Evolutionary conservation across 2,113 vertebrate genomes (phyloP).

Genomic region (Beaufortia kweichowensis): DNA sequence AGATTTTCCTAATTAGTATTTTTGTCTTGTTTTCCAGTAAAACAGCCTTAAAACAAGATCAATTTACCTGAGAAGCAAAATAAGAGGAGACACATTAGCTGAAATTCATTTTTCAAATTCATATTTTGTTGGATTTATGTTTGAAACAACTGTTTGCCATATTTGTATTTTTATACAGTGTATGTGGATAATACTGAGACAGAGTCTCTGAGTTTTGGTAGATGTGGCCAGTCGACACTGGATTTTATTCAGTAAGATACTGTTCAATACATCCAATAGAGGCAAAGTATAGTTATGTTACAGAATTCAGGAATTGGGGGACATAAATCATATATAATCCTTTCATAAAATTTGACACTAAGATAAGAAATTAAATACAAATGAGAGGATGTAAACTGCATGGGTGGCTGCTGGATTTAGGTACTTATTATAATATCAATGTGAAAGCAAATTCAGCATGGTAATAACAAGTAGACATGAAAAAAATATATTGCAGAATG

Average conservation of each 20-base stretch:
- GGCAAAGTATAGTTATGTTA: background rate
- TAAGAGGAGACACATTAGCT: too few relatives aligned
- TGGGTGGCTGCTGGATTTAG: slow-evolving; percentile 10
- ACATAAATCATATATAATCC: slow-evolving; percentile 45
- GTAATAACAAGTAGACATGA: slow-evolving; percentile 38
- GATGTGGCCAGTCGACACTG: too few relatives aligned
- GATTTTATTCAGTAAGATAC: too few relatives aligned
- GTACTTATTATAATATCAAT: slow-evolving; percentile 47
- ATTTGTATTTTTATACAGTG: too few relatives aligned
- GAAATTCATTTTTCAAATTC: too few relatives aligned
- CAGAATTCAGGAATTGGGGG: slow-evolving; percentile 34
- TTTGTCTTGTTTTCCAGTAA: background rate
- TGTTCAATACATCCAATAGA: too few relatives aligned
- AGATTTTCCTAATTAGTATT: background rate
- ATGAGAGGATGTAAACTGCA: slow-evolving; percentile 28
- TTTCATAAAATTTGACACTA: slow-evolving; percentile 38
- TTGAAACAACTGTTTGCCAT: background rate
- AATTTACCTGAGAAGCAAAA: background rate
- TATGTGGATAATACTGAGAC: too few relatives aligned
- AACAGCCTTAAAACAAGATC: background rate
- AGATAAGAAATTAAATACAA: slow-evolving; percentile 40
- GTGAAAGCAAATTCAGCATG: slow-evolving; percentile 47
- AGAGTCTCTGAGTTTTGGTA: too few relatives aligned
- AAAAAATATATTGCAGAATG: slow-evolving; percentile 53
- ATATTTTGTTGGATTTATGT: background rate